Evolutionary conservation across 2,113 vertebrate species (phyloP).

Genomic region (Eretmochelys imbricata): DNA sequence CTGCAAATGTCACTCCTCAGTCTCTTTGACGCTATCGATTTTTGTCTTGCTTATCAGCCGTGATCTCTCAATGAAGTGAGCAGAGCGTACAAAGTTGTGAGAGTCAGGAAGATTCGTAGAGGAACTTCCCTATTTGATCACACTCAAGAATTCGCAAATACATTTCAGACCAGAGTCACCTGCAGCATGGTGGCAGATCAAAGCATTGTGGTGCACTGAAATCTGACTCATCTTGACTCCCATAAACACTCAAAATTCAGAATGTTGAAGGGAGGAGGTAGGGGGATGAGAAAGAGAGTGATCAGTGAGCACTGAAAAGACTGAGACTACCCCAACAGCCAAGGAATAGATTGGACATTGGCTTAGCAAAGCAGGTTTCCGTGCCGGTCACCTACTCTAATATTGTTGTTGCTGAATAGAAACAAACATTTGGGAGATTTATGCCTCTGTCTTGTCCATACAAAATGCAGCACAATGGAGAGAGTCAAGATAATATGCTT

Average conservation of each 20-base stretch:
- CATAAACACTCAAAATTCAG: neutral
- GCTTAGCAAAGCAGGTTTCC: neutral
- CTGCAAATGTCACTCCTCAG: neutral
- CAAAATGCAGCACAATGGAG: neutral
- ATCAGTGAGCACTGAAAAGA: neutral
- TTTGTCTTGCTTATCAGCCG: neutral
- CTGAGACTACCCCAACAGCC: neutral
- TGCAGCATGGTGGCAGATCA: neutral
- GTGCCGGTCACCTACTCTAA: neutral
- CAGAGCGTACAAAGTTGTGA: neutral
- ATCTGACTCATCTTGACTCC: neutral
- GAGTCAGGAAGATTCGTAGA: neutral
- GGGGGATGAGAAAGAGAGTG: neutral
- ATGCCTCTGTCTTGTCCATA: neutral
- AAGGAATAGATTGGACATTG: neutral
- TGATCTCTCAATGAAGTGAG: neutral
- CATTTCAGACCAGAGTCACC: accelerated
- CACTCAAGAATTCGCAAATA: neutral
- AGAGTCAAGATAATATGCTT: neutral
- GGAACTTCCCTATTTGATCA: neutral
- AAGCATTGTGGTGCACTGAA: neutral
- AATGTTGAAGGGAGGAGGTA: neutral
- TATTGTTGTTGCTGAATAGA: neutral
- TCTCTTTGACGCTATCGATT: neutral
- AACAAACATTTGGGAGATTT: neutral